These are phyloP conservation scores for Atta colombica DNA, from an alignment of 1,140 invertebrate species.

Conservation along the genomic window DNA sequence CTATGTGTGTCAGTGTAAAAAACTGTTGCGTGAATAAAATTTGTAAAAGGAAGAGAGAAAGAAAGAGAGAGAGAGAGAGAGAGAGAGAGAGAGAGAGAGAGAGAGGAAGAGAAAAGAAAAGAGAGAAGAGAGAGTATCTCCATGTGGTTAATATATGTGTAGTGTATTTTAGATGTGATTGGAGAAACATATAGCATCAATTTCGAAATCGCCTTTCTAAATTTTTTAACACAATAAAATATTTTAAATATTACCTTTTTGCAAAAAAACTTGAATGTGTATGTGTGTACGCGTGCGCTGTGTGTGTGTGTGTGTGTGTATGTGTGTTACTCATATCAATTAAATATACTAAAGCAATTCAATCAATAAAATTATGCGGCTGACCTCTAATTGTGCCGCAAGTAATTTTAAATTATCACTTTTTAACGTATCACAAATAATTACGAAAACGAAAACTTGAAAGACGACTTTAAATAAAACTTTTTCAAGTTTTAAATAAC, in stretches of 20 bases:
- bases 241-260: neutral
- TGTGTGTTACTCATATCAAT: neutral
- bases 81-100: neutral
- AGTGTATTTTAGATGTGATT: neutral
- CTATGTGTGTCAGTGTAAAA: neutral
- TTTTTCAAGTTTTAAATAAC: neutral
- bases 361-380: conserved; percentile 6
- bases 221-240: neutral
- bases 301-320: neutral
- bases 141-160: neutral
- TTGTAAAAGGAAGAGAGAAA: too few relatives aligned
- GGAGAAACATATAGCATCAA: neutral
- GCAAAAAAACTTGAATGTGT: neutral
- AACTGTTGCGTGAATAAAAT: neutral
- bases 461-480: neutral
- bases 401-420: neutral
- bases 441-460: neutral
- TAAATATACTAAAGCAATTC: neutral
- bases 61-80: neutral
- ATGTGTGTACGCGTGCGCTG: too few relatives aligned
- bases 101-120: neutral
- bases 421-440: neutral
- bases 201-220: neutral
- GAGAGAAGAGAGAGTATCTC: neutral
- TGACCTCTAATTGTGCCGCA: neutral